Evolutionary conservation across 35 echinoderm and acorn worm species (phyloP), one percentile per base, ranked within the genome.

Genomic region (Nesometra sesokonis): DNA sequence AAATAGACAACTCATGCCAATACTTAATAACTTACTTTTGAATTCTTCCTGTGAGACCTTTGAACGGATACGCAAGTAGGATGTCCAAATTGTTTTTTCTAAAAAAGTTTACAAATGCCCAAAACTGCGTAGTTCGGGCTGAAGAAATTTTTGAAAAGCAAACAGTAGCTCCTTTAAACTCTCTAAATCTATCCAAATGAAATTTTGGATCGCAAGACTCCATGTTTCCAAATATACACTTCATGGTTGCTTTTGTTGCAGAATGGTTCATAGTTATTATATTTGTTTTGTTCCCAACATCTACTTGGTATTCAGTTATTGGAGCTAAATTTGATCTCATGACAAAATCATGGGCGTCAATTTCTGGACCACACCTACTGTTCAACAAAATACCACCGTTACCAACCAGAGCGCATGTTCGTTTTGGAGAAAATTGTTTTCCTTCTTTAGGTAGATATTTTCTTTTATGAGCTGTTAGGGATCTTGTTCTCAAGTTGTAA

Each of bases 331-430:
- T 90, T 0, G 37, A 34, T 86, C 89, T 85, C 0, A 90, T 79
- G 29, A 90, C 89, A 76, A 86, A 90, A 80, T 90, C 89, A 39
- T 90, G 89, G 1, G 82, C 30, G 78, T 90, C 89, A 27, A 90
- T 90, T 86, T 90, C 84, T 27, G 27, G 29, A 0, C 89, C 89
- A 35, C 89, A 90, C 81, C 33, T 67, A 57, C 89, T 90, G 34
- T 90, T 78, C 81, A 90, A 35, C 13, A 90, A 17, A 80, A 90
- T 86, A 32, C 89, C 89, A 7, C 89, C 80, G 37, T 80, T 90
- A 29, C 89, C 89, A n/a, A 90, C 78, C 17, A 90, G 30, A 5
- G 89, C 89, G 31, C 89, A 90, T 35, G 82, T 82, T 15, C 32
- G 34, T 15, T 86, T 47, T 7, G 38, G 38, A 43, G 38, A 15